Evolutionary conservation across 2,888 invertebrate species (phyloP).

Genomic region (Hydropsyche betteni): DNA sequence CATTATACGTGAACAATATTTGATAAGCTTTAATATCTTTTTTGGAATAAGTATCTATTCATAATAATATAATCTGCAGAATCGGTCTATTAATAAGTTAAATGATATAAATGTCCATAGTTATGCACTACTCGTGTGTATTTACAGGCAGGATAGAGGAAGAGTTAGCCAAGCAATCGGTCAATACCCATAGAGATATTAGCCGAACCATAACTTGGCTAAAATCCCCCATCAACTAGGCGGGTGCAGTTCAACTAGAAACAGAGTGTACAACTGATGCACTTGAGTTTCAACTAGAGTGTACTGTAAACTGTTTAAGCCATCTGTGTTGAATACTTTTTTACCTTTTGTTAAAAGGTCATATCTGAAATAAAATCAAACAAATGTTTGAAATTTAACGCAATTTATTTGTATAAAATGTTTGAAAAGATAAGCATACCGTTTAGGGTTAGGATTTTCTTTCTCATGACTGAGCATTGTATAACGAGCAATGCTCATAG

Average conservation of each 20-base stretch:
- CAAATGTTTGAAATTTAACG: not conserved
- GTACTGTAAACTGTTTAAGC: constrained; percentile 86
- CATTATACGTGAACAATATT: no score
- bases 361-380: constrained; percentile 67
- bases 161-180: constrained; percentile 24
- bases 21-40: no score
- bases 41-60: no score
- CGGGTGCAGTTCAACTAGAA: constrained; percentile 78
- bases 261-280: constrained; percentile 83
- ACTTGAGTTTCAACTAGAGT: constrained; percentile 73
- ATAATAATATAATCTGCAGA: no score
- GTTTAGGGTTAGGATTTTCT: constrained; percentile 88
- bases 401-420: not conserved
- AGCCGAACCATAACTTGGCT: constrained; percentile 67
- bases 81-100: no score
- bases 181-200: constrained; percentile 51
- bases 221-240: constrained; percentile 76
- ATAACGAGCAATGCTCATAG: constrained; percentile 91
- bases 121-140: no score
- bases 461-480: constrained; percentile 94
- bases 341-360: constrained; percentile 86
- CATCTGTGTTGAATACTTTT: constrained; percentile 85
- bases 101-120: no score
- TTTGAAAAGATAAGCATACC: constrained; percentile 63
- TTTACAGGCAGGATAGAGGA: no score